Base-by-base conservation (phyloP, 2,888 invertebrate species). In the Eristalis intricaria region DNA sequence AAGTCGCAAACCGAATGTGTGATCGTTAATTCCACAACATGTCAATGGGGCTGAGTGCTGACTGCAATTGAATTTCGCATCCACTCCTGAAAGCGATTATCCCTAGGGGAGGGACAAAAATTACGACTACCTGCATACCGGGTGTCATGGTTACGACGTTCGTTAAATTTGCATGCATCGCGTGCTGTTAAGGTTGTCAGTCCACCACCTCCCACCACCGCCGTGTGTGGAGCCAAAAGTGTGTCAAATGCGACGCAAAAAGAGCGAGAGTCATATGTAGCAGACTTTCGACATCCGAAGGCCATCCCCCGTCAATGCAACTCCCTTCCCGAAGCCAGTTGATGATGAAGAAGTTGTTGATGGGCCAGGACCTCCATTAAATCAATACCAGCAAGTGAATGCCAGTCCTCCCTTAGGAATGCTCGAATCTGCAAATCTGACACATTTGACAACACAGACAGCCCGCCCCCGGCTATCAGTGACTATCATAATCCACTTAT, bases 401-500 rank as follows among this genome's bases (percentile, higher is more conserved):
- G 65, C 73, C 68, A 35, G 8, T 19, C 8, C 29, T 22, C 61
- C 29, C 56, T 4, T 71, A 40, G 38, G 43, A 50, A 60, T 56
- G 32, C 66, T 76, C 60, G 69, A 68, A 68, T 81, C 81, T 63
- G 64, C 60, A 73, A 68, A 68, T 81, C 81, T 63, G 64, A 60
- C 68, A 74, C 64, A 68, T 73, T 73, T 35, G 66, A 60, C 60
- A 19, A 13, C 7, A 2, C 50, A 50, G 50, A 19, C 69, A 65
- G 23, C 15, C 22, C 43, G 22, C 43, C 15, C 29, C 26, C 19
- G 19, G 65, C 69, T 78, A 78, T 75, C 75, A 69, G 70, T 71
- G 86, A 73, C 87, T 80, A 87, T 87, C 79, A 87, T 80, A 87
- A 87, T 84, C 87, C 87, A 87, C 87, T 87, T 87, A 87, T 84